Base-by-base conservation (phyloP, 92 coral and sea anemone genomes). In the Bergia sp. region DNA sequence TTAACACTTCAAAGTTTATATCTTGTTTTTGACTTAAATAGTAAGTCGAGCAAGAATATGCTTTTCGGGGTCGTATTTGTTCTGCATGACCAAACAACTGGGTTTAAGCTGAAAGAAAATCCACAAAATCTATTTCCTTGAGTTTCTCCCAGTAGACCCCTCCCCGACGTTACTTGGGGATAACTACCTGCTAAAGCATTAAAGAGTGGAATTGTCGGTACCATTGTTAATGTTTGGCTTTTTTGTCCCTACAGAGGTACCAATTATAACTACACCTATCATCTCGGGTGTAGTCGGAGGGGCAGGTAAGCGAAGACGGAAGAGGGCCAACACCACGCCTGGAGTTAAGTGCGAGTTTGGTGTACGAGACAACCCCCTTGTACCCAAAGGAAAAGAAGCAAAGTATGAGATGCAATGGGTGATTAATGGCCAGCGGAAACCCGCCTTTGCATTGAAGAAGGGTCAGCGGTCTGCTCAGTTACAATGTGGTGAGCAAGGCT, bases 261-360 rank as follows among this genome's bases (percentile, higher is more conserved):
- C 87, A 84, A 84, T 84, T 12, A 84, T 84, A 20, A 84, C 87
- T 10, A 84, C 77, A 23, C 87, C 87, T 23, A 71, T 84, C 16
- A 69, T 84, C 18, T 36, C 79, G 11, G 78, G 87, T 7, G 42
- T 84, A 18, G 64, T 69, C 37, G 23, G 43, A 10, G 20, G 15
- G 7, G 75, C 21, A 37, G 40, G 36, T 6, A 84, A 47, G 41
- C 41, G 66, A 50, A 74, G 78, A 49, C 86, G 86, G 41, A 84
- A 84, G 58, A 69, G 87, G 44, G 74, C 87, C 3, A 41, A 20
- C 57, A 82, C 21, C 20, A 67, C 11, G 8, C 86, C 75, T 13
- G 86, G 57, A 3, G 86, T 67, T 23, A 65, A 43, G 39, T 82
- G 86, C 36, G 57, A 82, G 57, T 82, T 82, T n/a, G 86, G 57